These are phyloP conservation scores for Ariolimax columbianus DNA, from an alignment of 2,888 invertebrate genomes.

Conservation along the genomic window DNA sequence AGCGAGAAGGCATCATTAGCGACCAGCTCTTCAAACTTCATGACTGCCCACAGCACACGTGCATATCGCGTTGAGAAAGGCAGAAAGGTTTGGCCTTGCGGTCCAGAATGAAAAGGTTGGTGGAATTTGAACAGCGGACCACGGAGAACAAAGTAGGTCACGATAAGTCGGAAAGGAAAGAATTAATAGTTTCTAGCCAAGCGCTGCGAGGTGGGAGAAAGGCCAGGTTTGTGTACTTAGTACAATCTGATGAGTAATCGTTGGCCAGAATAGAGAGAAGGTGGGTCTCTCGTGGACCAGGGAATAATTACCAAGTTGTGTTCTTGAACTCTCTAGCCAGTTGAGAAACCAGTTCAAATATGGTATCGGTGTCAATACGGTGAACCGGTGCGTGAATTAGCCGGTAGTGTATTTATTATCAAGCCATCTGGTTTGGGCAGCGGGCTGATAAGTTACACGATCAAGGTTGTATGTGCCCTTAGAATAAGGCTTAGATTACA, in stretches of 20 bases:
- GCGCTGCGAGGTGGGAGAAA: background rate
- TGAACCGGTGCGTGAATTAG: background rate
- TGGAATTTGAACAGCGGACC: background rate
- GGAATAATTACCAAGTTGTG: background rate
- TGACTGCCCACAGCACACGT: background rate
- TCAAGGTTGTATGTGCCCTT: background rate
- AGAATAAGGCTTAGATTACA: background rate
- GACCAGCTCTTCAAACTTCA: background rate
- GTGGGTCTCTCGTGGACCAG: background rate
- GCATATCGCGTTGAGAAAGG: background rate
- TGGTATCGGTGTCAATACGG: background rate
- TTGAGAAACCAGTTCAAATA: background rate
- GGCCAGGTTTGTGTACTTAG: constrained; percentile 1
- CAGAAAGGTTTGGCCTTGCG: background rate
- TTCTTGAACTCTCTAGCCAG: background rate
- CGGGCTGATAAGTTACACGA: background rate
- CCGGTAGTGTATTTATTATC: background rate
- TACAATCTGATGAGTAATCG: background rate
- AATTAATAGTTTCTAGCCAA: background rate
- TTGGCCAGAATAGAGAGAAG: background rate
- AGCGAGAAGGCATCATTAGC: background rate
- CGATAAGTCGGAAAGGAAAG: background rate
- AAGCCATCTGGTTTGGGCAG: background rate
- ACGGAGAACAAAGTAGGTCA: background rate
- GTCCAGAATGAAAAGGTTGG: background rate